These are phyloP conservation scores for Platycheirus rosarum DNA, from an alignment of 2,888 invertebrate species.

Conservation along the genomic window DNA sequence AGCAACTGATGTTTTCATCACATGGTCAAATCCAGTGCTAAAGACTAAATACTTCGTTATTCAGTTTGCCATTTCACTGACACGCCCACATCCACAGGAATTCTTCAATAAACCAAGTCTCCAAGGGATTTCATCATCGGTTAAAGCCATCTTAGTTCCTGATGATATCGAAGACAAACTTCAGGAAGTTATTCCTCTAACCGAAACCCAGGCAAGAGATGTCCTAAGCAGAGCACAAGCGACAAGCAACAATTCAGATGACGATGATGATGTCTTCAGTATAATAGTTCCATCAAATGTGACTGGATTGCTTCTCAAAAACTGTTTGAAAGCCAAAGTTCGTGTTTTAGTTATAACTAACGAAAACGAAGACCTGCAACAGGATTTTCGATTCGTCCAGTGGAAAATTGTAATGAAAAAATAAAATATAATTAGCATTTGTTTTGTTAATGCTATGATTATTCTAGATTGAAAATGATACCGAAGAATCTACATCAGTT, in stretches of 20 bases:
- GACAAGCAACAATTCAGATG: constrained; percentile 77
- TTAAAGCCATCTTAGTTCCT: not conserved
- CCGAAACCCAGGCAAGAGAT: constrained; percentile 73
- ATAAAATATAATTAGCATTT: constrained; percentile 3
- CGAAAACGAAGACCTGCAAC: constrained; percentile 80
- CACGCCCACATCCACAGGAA: constrained; percentile 78
- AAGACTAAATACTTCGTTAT: constrained; percentile 79
- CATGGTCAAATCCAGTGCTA: constrained; percentile 79
- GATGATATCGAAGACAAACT: constrained; percentile 46
- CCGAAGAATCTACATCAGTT: constrained; percentile 78
- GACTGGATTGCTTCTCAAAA: constrained; percentile 80
- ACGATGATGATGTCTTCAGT: constrained; percentile 80
- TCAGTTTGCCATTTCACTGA: constrained; percentile 79
- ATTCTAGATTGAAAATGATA: constrained; percentile 80
- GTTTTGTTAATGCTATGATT: not conserved
- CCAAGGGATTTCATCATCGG: constrained; percentile 76
- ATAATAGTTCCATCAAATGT: constrained; percentile 81
- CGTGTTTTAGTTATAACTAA: constrained; percentile 80
- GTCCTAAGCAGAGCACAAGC: constrained; percentile 78
- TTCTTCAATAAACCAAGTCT: constrained; percentile 72
- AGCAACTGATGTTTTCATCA: constrained; percentile 79
- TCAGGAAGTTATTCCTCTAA: constrained; percentile 76
- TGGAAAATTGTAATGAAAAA: constrained; percentile 83
- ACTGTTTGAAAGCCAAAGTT: constrained; percentile 79
- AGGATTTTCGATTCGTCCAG: constrained; percentile 81